Conservation (phyloP, 2,888 invertebrate genomes). For the Calliphora vomitoria region DNA sequence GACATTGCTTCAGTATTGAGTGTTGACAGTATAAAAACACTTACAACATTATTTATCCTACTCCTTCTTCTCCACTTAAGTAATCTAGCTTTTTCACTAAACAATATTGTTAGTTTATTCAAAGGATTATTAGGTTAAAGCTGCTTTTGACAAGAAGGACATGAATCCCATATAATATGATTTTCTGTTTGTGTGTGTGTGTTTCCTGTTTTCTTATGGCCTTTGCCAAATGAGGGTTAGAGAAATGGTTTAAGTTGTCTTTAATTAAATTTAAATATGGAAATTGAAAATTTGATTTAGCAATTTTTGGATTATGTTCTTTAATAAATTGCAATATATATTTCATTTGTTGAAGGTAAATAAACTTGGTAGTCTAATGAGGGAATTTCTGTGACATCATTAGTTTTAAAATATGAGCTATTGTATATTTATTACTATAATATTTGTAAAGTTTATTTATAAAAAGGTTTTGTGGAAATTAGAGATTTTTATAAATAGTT, state of each 20-base stretch:
- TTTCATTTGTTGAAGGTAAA: neutral
- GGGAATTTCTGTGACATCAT: neutral
- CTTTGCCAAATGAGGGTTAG: neutral
- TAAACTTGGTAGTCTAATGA: neutral
- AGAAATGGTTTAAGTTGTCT: neutral
- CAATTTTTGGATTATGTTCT: neutral
- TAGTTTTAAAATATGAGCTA: too few relatives aligned
- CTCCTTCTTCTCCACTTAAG: neutral
- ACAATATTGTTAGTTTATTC: constrained; percentile 11
- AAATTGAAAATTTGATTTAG: constrained; percentile 1
- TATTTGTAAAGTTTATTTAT: too few relatives aligned
- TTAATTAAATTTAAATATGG: neutral
- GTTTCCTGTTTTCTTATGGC: neutral
- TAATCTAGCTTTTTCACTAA: neutral
- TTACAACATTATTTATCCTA: neutral
- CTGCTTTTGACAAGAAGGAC: neutral
- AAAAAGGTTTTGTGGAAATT: too few relatives aligned
- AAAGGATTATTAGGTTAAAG: neutral
- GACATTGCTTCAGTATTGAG: constrained; percentile 8
- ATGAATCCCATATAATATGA: neutral
- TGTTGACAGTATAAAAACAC: neutral
- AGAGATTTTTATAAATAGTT: too few relatives aligned
- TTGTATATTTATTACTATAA: too few relatives aligned
- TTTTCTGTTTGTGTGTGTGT: neutral
- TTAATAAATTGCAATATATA: neutral